Conservation (phyloP, 1,140 invertebrate species). For the Maniola jurtina region DNA sequence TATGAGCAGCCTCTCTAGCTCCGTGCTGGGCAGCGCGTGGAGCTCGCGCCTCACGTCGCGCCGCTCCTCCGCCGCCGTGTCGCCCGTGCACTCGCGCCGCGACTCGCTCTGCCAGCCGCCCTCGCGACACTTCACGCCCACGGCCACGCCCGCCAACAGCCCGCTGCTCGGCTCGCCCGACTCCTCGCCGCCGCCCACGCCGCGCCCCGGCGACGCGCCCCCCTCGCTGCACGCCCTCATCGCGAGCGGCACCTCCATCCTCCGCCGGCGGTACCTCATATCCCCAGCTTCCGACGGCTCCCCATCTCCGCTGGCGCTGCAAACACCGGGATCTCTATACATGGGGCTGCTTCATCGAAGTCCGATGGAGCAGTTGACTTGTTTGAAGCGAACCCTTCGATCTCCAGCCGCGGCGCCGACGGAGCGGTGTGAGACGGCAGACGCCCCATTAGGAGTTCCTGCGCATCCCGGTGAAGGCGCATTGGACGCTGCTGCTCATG, state of each 20-base stretch:
- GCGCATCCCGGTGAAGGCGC: conserved; percentile 78
- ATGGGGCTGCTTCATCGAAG: conserved; percentile 80
- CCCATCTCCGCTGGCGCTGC: conserved; percentile 79
- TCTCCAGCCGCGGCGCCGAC: conserved; percentile 61
- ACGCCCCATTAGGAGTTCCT: conserved; percentile 74
- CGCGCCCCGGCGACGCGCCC: conserved; percentile 84
- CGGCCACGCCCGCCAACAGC: conserved; percentile 79
- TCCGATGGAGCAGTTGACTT: conserved; percentile 87
- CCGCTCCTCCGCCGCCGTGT: conserved; percentile 83
- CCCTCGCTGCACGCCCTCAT: conserved; percentile 83
- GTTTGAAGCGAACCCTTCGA: conserved; percentile 81
- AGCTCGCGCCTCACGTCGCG: conserved; percentile 69
- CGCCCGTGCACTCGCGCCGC: conserved; percentile 65
- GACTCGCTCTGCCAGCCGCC: conserved; percentile 81
- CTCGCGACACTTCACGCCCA: conserved; percentile 73
- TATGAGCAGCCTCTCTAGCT: conserved; percentile 79
- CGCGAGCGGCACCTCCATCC: conserved; percentile 86
- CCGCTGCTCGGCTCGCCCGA: conserved; percentile 78
- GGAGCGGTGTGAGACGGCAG: conserved; percentile 53
- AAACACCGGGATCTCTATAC: conserved; percentile 80
- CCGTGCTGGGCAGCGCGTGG: conserved; percentile 80
- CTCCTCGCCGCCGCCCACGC: conserved; percentile 89
- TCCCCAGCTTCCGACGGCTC: conserved; percentile 74
- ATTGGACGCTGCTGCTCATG: conserved; percentile 60
- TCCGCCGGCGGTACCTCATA: conserved; percentile 80